Conservation (phyloP, 1,140 invertebrate genomes). For the Hydropsyche tenuis region DNA sequence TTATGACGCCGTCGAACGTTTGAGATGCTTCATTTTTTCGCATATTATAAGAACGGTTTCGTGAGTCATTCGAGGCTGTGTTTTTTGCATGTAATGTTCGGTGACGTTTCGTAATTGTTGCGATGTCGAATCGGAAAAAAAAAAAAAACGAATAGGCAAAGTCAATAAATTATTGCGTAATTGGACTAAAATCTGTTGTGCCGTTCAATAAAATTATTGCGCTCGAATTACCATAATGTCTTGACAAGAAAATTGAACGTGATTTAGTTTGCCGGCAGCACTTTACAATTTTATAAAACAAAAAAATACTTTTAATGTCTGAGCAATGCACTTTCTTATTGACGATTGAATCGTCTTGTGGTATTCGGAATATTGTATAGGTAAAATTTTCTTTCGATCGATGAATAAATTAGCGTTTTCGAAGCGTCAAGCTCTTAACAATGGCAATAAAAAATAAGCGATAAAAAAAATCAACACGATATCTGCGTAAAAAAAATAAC, state of each 20-base stretch:
- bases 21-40: background rate
- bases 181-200: background rate
- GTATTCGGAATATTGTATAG: background rate
- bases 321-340: too few relatives aligned
- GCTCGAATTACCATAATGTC: constrained; percentile 36
- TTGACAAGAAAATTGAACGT: constrained; percentile 13
- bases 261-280: constrained; percentile 1
- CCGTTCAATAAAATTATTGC: constrained; percentile 38
- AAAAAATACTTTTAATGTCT: too few relatives aligned
- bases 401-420: constrained; percentile 8
- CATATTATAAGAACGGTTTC: too few relatives aligned
- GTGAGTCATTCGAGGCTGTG: too few relatives aligned
- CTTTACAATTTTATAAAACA: constrained; percentile 9
- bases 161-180: constrained; percentile 8
- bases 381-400: background rate
- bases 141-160: too few relatives aligned
- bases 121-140: too few relatives aligned
- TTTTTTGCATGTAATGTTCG: too few relatives aligned
- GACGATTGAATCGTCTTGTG: too few relatives aligned
- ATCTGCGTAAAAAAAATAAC: constrained; percentile 26
- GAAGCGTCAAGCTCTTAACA: background rate
- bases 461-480: constrained; percentile 5
- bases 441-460: background rate
- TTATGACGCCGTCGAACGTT: background rate
- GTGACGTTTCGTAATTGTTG: too few relatives aligned